These are phyloP conservation scores for Cylloceria caligata DNA, from an alignment of 2,888 invertebrate species.

Conservation along the genomic window DNA sequence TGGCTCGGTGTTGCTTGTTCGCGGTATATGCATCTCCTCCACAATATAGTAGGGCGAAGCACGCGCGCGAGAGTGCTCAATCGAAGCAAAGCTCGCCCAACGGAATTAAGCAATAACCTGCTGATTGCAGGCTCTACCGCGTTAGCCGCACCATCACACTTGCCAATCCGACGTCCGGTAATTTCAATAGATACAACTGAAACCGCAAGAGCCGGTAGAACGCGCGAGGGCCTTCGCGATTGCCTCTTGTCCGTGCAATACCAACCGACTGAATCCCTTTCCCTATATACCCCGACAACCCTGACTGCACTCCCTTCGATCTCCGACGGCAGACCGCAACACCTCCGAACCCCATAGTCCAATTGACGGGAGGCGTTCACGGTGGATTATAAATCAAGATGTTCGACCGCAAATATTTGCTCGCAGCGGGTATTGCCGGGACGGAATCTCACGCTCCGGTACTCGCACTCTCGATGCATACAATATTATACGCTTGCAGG, in stretches of 20 bases:
- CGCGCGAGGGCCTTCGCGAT: conserved; percentile 30
- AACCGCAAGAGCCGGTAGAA: conserved; percentile 76
- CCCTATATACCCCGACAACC: conserved; percentile 5
- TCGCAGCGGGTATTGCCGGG: not conserved
- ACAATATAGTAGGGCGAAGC: conserved; percentile 27
- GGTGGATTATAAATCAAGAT: conserved; percentile 36
- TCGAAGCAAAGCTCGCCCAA: conserved; percentile 59
- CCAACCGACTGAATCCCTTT: conserved; percentile 24
- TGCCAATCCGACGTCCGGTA: conserved; percentile 80
- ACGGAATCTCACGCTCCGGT: not conserved
- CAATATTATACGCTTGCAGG: not conserved
- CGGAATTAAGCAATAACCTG: conserved; percentile 83
- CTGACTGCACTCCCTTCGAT: conserved; percentile 27
- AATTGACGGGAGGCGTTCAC: conserved; percentile 12
- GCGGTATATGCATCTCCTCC: not conserved
- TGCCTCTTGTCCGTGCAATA: conserved; percentile 25
- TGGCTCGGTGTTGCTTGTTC: conserved; percentile 2
- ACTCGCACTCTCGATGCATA: not conserved
- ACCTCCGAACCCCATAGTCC: not conserved
- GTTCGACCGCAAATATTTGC: conserved; percentile 46
- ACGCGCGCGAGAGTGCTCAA: conserved; percentile 49
- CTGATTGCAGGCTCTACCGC: conserved; percentile 80
- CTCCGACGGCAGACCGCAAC: conserved; percentile 41
- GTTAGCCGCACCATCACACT: conserved; percentile 80
- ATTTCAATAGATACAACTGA: conserved; percentile 82